Base-by-base conservation (phyloP, 2,113 vertebrate species). In the Numida meleagris region DNA sequence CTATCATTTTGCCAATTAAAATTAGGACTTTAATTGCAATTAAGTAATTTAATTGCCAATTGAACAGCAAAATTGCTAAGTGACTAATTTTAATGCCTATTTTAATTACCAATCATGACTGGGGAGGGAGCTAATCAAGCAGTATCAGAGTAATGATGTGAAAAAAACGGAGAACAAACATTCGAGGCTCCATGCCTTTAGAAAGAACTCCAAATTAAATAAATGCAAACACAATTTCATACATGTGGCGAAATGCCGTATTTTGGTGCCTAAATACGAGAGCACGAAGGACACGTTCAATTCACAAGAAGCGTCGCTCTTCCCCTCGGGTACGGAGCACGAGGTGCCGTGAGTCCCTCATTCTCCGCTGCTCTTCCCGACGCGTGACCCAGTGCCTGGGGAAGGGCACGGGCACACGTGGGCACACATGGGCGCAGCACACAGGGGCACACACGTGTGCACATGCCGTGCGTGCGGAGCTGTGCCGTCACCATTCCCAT, bases 11-110 rank as follows among this genome's bases (percentile, higher is more conserved):
- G 98, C 98, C 98, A 98, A 98, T 99, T 99, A 98, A 98, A 98
- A 98, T 98, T 98, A 98, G 97, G 98, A 99, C 98, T 98, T 98
- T 98, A 99, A 99, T 99, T 98, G 98, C 98, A 98, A 98, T 99
- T 99, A 99, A 98, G 98, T 98, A 98, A 98, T 98, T 99, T 99
- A 99, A 99, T 99, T 99, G 98, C 98, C 98, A 98, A 98, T 99
- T 99, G 99, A 98, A 99, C 98, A 97, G 98, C 98, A 98, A 98
- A 98, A 98, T 99, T 99, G 99, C 98, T 98, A 99, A 98, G 98
- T 98, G 98, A 98, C 98, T 98, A 98, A 98, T 99, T 99, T 99
- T 99, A 98, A 98, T 98, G 98, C 98, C 97, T 98, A 98, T 99
- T 98, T 99, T 99, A 99, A 99, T 99, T 98, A 98, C 98, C 98